Conservation (phyloP, 2,888 invertebrate genomes). For the Meandrusa payeni region DNA sequence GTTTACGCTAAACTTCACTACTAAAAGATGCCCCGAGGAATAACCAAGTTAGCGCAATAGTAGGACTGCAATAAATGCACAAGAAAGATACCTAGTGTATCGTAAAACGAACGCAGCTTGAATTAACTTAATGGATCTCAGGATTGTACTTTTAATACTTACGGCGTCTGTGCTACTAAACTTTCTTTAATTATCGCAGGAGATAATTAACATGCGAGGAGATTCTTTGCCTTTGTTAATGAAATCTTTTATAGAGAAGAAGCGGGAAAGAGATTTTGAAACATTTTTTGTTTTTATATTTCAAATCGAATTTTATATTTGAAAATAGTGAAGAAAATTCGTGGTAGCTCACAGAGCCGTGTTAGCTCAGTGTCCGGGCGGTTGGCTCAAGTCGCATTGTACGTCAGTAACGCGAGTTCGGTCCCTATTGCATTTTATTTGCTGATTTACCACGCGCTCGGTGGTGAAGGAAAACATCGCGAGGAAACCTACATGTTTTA, state of each 20-base stretch:
- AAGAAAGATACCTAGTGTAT: slow-evolving; percentile 29
- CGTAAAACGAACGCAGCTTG: slow-evolving; percentile 39
- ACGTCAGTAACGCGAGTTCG: too few relatives aligned
- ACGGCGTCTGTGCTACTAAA: slow-evolving; percentile 27
- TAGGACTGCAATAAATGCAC: slow-evolving; percentile 37
- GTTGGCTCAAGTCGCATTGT: too few relatives aligned
- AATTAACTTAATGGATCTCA: slow-evolving; percentile 42
- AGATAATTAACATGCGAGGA: slow-evolving; percentile 33
- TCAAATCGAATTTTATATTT: too few relatives aligned
- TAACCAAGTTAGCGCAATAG: slow-evolving; percentile 21
- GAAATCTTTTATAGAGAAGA: slow-evolving; percentile 24
- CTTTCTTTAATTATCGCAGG: slow-evolving; percentile 25
- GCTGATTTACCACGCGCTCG: too few relatives aligned
- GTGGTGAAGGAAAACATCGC: too few relatives aligned
- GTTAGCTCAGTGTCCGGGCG: too few relatives aligned
- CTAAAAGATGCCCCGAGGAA: slow-evolving; percentile 17
- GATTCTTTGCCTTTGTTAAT: slow-evolving; percentile 22
- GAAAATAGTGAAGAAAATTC: too few relatives aligned
- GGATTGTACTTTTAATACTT: slow-evolving; percentile 34
- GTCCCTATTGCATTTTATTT: too few relatives aligned
- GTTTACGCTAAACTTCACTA: slow-evolving; percentile 12
- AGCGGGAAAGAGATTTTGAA: slow-evolving; percentile 3
- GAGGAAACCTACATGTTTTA: too few relatives aligned
- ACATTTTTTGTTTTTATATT: slow-evolving; percentile 2
- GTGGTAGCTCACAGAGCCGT: too few relatives aligned